Evolutionary conservation across 2,888 invertebrate genomes (phyloP), one percentile per base, ranked within the genome.

Genomic region (Adelognathus sp.): DNA sequence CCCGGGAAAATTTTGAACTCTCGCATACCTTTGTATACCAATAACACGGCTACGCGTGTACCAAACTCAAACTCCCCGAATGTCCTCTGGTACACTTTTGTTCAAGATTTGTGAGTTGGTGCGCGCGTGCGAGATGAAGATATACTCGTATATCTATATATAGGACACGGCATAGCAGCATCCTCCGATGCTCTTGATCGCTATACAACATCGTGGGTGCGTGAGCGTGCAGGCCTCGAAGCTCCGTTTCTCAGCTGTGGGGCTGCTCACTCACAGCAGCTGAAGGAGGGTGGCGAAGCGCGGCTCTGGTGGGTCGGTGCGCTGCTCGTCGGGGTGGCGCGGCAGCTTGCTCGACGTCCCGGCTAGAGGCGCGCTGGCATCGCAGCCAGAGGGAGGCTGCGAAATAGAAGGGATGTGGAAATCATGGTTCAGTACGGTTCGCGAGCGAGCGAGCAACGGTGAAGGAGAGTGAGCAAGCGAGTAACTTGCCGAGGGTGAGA

Each of bases 261-360:
- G 36, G 52, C 79, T 76, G 76, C 67, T 64, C 72, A 66, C 60
- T 60, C 46, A 77, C 78, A 54, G 73, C 77, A 73, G 75, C 71
- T 79, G 72, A 73, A 76, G 72, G 77, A 80, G 81, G 76, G 77
- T 75, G 58, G 80, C 29, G 54, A 71, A 64, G 70, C 77, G 66
- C 79, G 54, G 73, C n/a, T n/a, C n/a, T 77, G 76, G 72, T 63
- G 69, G 54, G 73, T 66, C 39, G 71, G 50, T 71, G 44, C 58
- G 66, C 52, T 78, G n/a, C n/a, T n/a, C n/a, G n/a, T n/a, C n/a
- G n/a, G 73, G 73, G 63, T 73, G 73, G 73, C 58, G 61, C 56
- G 81, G 73, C 69, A 75, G 79, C 69, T 76, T 79, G 64, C 75
- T 81, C 78, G 69, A 75, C 75, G 69, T 78, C 81, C 81, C 76